Percentiles rank a stretch among this genome's conserved stretches.
These are phyloP conservation scores for Sylvia borin DNA, from an alignment of 2,797 vertebrate genomes.

Conservation along the genomic window DNA sequence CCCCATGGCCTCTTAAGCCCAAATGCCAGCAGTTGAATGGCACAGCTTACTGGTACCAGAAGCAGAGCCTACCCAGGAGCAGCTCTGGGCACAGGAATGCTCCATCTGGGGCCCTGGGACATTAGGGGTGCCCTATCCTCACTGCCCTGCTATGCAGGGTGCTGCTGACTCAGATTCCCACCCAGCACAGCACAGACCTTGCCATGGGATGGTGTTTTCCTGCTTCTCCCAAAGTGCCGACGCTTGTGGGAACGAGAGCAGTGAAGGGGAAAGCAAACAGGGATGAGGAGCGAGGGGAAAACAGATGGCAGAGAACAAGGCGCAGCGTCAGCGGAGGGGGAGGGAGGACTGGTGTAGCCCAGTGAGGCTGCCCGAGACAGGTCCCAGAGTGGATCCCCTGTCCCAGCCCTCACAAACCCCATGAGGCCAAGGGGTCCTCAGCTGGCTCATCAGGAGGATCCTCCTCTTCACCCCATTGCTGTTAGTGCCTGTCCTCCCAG, in stretches of 20 bases:
- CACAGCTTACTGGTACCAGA: not conserved
- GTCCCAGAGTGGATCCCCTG: not conserved
- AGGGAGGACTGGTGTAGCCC: not conserved
- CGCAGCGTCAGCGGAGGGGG: not conserved
- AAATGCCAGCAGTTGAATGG: fast-evolving
- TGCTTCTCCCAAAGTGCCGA: constrained; percentile 51
- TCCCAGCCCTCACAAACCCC: not conserved
- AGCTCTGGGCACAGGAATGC: fast-evolving
- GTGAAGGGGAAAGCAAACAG: constrained; percentile 54
- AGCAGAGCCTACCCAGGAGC: not conserved
- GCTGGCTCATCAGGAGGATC: not conserved
- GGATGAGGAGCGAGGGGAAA: not conserved
- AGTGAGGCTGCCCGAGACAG: fast-evolving
- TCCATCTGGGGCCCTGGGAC: not conserved
- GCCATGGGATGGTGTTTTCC: constrained; percentile 1
- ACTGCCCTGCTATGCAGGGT: fast-evolving
- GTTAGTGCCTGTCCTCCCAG: not conserved
- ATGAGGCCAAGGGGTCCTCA: not conserved
- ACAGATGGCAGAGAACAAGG: constrained; percentile 27
- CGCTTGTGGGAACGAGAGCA: constrained; percentile 4
- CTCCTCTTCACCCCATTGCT: not conserved
- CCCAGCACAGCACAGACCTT: not conserved
- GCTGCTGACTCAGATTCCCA: constrained; percentile 46
- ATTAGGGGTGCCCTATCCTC: not conserved
- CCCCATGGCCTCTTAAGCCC: not conserved